These are phyloP conservation scores for Thera obeliscata DNA, from an alignment of 2,888 invertebrate genomes.

Conservation along the genomic window DNA sequence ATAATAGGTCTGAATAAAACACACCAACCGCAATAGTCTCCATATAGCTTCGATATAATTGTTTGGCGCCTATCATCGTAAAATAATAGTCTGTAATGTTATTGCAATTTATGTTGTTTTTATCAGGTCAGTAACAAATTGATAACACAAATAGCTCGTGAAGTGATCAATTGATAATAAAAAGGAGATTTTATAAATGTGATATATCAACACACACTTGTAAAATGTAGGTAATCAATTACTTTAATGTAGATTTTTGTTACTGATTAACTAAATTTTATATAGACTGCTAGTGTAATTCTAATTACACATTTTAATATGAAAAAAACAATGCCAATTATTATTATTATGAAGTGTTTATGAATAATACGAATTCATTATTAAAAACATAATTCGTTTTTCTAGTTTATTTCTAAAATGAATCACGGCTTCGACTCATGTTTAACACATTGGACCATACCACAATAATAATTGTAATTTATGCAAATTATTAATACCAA, in stretches of 20 bases:
- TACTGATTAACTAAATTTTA: too few relatives aligned
- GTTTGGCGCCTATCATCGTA: background rate
- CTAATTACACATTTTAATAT: too few relatives aligned
- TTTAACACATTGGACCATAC: too few relatives aligned
- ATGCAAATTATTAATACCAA: constrained; percentile 15
- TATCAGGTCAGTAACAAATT: constrained; percentile 33
- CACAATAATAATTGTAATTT: background rate
- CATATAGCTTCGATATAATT: background rate
- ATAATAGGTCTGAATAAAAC: background rate
- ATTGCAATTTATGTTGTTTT: constrained; percentile 16
- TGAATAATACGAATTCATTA: too few relatives aligned
- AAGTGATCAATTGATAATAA: constrained; percentile 23
- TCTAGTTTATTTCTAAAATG: too few relatives aligned
- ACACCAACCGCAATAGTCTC: background rate
- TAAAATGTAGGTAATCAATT: constrained; percentile 4
- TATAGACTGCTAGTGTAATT: too few relatives aligned
- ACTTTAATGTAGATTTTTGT: background rate
- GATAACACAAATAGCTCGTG: constrained; percentile 22
- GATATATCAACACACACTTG: background rate
- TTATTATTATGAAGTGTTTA: too few relatives aligned
- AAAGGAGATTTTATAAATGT: background rate
- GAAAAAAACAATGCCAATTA: too few relatives aligned
- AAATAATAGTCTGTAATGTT: constrained; percentile 1
- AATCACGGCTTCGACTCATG: too few relatives aligned
- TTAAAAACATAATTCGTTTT: too few relatives aligned